These are phyloP conservation scores for Celastrina argiolus DNA, from an alignment of 2,888 invertebrate species.

Conservation along the genomic window DNA sequence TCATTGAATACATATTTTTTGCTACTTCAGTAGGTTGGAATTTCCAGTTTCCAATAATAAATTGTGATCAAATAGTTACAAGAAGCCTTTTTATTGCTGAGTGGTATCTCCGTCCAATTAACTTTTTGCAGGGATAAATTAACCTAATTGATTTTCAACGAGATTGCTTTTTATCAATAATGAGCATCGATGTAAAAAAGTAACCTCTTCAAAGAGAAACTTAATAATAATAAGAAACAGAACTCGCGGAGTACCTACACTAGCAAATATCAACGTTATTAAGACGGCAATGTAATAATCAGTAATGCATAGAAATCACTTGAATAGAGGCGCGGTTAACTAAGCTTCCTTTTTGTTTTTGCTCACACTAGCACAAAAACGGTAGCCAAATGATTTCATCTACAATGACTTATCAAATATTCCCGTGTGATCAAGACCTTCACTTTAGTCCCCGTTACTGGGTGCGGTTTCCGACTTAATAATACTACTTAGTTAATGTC, in stretches of 20 bases:
- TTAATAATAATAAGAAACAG: not conserved
- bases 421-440: not conserved
- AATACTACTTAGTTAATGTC: not conserved
- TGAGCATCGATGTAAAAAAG: not conserved
- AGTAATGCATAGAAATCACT: too few species aligned
- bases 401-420: not conserved
- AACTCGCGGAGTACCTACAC: constrained; percentile 14
- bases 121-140: constrained; percentile 17
- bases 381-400: not conserved
- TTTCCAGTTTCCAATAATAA: constrained; percentile 19
- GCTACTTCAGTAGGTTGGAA: constrained; percentile 5
- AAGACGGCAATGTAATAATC: not conserved
- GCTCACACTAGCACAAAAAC: not conserved
- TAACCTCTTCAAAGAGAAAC: not conserved
- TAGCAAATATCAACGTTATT: too few species aligned
- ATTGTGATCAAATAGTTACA: constrained; percentile 11
- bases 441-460: not conserved
- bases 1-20: constrained; percentile 21
- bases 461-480: not conserved
- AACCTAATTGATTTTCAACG: constrained; percentile 14
- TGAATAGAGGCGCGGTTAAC: too few species aligned
- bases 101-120: constrained; percentile 22
- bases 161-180: constrained; percentile 10
- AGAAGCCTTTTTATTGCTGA: constrained; percentile 15
- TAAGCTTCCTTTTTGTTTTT: not conserved